These are phyloP conservation scores for Astreopora myriophthalma DNA, from an alignment of 64 coral and sea anemone genomes.

Conservation along the genomic window DNA sequence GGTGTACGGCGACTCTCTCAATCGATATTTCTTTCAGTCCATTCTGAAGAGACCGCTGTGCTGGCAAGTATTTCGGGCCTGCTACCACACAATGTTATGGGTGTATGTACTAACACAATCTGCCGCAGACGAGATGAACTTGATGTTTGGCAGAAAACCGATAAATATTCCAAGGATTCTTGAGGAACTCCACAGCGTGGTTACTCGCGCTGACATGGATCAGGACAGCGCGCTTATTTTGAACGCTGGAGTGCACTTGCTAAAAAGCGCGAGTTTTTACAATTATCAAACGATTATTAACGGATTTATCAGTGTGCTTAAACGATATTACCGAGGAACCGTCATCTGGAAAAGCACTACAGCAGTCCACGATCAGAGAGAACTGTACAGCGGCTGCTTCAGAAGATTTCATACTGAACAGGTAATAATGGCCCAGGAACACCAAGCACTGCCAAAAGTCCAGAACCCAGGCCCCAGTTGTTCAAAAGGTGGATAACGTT, in stretches of 20 bases:
- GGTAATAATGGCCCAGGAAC: slow-evolving; percentile 24
- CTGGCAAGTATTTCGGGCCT: slow-evolving; percentile 76
- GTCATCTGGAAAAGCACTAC: slow-evolving; percentile 93
- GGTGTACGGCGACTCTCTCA: slow-evolving; percentile 87
- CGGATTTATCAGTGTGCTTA: slow-evolving; percentile 75
- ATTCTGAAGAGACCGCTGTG: slow-evolving; percentile 66
- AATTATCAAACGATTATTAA: slow-evolving; percentile 90
- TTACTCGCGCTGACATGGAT: slow-evolving; percentile 78
- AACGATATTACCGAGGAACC: slow-evolving; percentile 73
- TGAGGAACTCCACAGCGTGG: slow-evolving; percentile 59
- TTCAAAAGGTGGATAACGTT: no score
- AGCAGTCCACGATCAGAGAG: slow-evolving; percentile 68
- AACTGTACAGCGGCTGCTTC: slow-evolving; percentile 89
- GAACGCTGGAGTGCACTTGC: slow-evolving; percentile 86
- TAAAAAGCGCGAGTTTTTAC: slow-evolving; percentile 91
- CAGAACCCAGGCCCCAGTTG: no score
- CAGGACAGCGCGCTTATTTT: slow-evolving; percentile 80
- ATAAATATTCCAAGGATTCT: slow-evolving; percentile 86
- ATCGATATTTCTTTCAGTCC: slow-evolving; percentile 86
- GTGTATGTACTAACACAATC: slow-evolving; percentile 79
- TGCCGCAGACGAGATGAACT: slow-evolving; percentile 79
- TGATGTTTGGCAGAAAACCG: slow-evolving; percentile 74
- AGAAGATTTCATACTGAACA: slow-evolving; percentile 89
- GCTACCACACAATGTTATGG: slow-evolving; percentile 95
- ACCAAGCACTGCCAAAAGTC: background rate